phyloP scores from a whole-genome alignment of 2,113 vertebrate genomes.

The Etheostoma cragini region DNA sequence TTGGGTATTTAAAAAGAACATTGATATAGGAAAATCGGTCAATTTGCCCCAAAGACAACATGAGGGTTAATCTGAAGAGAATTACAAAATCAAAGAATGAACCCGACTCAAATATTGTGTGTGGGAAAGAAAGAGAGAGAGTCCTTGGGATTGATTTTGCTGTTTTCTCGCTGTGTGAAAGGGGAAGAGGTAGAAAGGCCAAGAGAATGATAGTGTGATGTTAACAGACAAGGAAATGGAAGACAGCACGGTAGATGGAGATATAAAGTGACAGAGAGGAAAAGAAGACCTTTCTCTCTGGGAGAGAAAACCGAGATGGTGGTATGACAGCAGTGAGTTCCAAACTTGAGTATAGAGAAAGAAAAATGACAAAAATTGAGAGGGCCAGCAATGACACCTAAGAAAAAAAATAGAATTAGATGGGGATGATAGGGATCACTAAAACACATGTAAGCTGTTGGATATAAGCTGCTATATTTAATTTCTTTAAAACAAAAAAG shows the following conservation, averaged over 20 bases:
- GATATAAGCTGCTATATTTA: neutral
- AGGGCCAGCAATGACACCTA: neutral
- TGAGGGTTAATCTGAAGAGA: conserved; percentile 9
- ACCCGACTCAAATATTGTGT: neutral
- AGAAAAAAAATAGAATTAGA: neutral
- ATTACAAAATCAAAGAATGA: neutral
- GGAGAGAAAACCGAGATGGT: conserved; percentile 29
- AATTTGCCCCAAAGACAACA: too few relatives aligned
- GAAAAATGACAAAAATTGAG: conserved; percentile 14
- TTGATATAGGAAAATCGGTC: too few relatives aligned
- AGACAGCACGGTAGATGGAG: conserved; percentile 26
- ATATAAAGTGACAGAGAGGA: conserved; percentile 59
- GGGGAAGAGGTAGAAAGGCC: conserved; percentile 45
- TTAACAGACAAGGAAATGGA: conserved; percentile 40
- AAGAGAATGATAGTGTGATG: conserved; percentile 36
- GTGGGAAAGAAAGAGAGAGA: neutral
- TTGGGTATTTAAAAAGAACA: too few relatives aligned
- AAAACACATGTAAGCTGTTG: neutral
- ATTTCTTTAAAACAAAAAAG: too few relatives aligned
- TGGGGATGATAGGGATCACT: neutral
- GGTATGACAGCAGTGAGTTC: conserved; percentile 34
- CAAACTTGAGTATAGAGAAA: conserved; percentile 17
- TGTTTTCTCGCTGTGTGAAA: conserved; percentile 43
- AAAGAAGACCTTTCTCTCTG: conserved; percentile 24
- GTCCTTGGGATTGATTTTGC: conserved; percentile 44